Evolutionary conservation across 1,140 invertebrate genomes (phyloP).

Genomic region (Oedothorax gibbosus): DNA sequence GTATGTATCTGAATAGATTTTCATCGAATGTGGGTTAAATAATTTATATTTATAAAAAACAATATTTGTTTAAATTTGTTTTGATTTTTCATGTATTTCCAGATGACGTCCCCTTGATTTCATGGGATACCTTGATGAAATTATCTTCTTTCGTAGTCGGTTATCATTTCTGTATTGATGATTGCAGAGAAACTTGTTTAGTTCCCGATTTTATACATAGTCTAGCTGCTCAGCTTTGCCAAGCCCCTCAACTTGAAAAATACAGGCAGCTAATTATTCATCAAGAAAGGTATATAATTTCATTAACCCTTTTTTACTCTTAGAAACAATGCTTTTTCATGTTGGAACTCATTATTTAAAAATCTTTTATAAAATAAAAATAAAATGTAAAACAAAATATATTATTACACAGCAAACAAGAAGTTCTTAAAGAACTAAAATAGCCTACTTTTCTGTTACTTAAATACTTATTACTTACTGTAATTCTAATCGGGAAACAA

Average conservation of each 20-base stretch:
- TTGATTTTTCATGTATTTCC: not conserved
- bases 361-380: no score
- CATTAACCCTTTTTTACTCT: no score
- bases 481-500: no score
- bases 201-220: conserved; percentile 95
- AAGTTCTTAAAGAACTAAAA: no score
- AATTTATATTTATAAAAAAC: not conserved
- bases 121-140: not conserved
- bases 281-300: conserved; percentile 66
- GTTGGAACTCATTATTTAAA: no score
- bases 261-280: conserved; percentile 87
- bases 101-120: conserved; percentile 3
- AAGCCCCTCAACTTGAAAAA: conserved; percentile 85
- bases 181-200: conserved; percentile 91
- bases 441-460: no score
- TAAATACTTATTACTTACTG: no score
- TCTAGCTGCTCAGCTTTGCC: conserved; percentile 89
- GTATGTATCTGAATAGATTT: not conserved
- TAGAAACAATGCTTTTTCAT: no score
- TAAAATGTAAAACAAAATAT: no score
- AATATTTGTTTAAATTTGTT: not conserved
- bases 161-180: conserved; percentile 93
- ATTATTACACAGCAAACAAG: no score
- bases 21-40: not conserved
- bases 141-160: conserved; percentile 88